A percentile compares a stretch with the other conserved stretches of the same genome.
Evolutionary conservation across 2,888 invertebrate species (phyloP).

Genomic region (Pseudanteris insignis): DNA sequence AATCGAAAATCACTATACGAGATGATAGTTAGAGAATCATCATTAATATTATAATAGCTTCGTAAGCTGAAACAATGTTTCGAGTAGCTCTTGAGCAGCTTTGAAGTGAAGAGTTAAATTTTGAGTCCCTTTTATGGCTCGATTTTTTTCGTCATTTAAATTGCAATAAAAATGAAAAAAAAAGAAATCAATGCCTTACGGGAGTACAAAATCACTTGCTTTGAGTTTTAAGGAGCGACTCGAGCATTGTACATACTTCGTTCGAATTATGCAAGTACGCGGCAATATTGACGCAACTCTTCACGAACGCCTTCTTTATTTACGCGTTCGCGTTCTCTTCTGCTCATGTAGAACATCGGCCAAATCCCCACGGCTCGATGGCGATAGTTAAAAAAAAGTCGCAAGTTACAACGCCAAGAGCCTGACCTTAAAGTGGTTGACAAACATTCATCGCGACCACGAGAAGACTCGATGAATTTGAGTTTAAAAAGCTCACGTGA

Average conservation of each 20-base stretch:
- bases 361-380: conserved; percentile 16
- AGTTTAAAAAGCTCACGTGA: conserved; percentile 6
- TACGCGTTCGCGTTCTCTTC: conserved; percentile 47
- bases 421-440: conserved; percentile 50
- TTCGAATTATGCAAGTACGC: conserved; percentile 50
- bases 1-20: too few species aligned
- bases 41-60: too few species aligned
- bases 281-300: conserved; percentile 56
- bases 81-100: too few species aligned
- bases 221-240: conserved; percentile 20
- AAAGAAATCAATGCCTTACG: conserved; percentile 31
- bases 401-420: conserved; percentile 28
- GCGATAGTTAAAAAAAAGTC: conserved; percentile 26
- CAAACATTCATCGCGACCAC: conserved; percentile 47
- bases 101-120: too few species aligned
- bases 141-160: conserved; percentile 18
- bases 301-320: conserved; percentile 46
- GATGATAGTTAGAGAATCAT: too few species aligned
- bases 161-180: too few species aligned
- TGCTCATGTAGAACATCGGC: conserved; percentile 44
- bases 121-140: too few species aligned
- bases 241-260: conserved; percentile 38
- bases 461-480: conserved; percentile 27
- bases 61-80: too few species aligned
- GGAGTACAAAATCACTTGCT: conserved; percentile 41